phyloP scores from a whole-genome alignment of 2,888 invertebrate species.

The Ypsolopha scabrella region DNA sequence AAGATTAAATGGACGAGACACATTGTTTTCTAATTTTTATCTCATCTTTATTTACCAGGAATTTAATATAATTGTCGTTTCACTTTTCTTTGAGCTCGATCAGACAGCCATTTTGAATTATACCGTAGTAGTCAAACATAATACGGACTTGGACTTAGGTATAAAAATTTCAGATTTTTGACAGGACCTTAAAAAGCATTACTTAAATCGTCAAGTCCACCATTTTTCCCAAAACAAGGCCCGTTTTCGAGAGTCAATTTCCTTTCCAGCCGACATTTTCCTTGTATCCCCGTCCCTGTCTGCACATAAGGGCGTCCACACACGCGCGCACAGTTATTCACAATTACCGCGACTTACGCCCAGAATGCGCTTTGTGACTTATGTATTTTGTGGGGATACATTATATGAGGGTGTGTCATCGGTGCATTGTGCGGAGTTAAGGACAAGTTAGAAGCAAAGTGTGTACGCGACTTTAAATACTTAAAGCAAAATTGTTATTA shows the following conservation, averaged over 20 bases:
- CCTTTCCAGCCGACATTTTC: background rate
- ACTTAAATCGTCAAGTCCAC: background rate
- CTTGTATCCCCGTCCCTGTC: slow-evolving; percentile 19
- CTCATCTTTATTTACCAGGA: too few relatives aligned
- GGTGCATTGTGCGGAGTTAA: background rate
- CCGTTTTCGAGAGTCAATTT: background rate
- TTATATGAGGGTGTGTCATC: background rate
- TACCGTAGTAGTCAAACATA: too few relatives aligned
- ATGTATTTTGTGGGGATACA: background rate
- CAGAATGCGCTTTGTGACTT: slow-evolving; percentile 30
- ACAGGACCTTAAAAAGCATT: background rate
- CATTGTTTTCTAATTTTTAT: too few relatives aligned
- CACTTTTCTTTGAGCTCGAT: too few relatives aligned
- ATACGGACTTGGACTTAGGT: too few relatives aligned
- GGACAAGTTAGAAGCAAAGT: too few relatives aligned
- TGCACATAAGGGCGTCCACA: slow-evolving; percentile 40
- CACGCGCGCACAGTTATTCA: slow-evolving; percentile 57
- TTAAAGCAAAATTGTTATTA: too few relatives aligned
- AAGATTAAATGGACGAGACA: too few relatives aligned
- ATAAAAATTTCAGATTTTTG: too few relatives aligned
- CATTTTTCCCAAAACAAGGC: background rate
- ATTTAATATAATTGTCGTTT: too few relatives aligned
- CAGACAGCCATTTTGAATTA: too few relatives aligned
- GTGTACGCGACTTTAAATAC: too few relatives aligned
- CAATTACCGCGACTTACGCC: slow-evolving; percentile 50